phyloP scores from a whole-genome alignment of 2,797 vertebrate species.

The Phrynocephalus vlangalii region DNA sequence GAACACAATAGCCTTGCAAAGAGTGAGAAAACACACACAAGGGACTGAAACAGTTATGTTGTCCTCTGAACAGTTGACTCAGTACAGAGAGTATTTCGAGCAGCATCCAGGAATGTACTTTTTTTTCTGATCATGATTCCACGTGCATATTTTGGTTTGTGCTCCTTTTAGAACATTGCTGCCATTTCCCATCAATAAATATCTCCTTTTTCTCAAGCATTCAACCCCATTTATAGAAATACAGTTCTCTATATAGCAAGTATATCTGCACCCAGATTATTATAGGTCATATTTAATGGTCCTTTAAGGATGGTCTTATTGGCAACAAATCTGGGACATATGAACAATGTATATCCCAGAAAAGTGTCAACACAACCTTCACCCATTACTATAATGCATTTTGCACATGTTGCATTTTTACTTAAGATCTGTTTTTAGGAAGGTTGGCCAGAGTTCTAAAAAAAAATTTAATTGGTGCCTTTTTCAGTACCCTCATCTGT shows the following conservation, averaged over 20 bases:
- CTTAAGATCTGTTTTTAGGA: constrained; percentile 17
- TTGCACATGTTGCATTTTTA: constrained; percentile 20
- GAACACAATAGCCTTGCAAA: not conserved
- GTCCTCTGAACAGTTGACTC: not conserved
- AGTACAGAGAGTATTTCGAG: not conserved
- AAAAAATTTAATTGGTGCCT: not conserved
- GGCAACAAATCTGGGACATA: constrained; percentile 1
- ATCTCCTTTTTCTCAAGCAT: not conserved
- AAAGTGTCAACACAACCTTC: constrained; percentile 8
- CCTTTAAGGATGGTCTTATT: not conserved
- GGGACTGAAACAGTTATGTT: not conserved
- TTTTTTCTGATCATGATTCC: not conserved
- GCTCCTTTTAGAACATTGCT: not conserved
- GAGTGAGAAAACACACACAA: not conserved
- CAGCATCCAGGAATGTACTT: not conserved
- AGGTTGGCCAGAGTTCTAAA: not conserved
- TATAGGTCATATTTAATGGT: not conserved
- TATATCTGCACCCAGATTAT: not conserved
- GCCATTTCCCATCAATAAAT: not conserved
- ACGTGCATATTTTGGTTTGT: not conserved
- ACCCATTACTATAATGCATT: not conserved
- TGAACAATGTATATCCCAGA: constrained; percentile 28
- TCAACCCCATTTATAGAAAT: not conserved
- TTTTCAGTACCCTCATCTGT: constrained; percentile 3
- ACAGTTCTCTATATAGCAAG: constrained; percentile 15